These are phyloP conservation scores for Nyctibius grandis DNA, from an alignment of 2,797 vertebrate genomes.

Conservation along the genomic window DNA sequence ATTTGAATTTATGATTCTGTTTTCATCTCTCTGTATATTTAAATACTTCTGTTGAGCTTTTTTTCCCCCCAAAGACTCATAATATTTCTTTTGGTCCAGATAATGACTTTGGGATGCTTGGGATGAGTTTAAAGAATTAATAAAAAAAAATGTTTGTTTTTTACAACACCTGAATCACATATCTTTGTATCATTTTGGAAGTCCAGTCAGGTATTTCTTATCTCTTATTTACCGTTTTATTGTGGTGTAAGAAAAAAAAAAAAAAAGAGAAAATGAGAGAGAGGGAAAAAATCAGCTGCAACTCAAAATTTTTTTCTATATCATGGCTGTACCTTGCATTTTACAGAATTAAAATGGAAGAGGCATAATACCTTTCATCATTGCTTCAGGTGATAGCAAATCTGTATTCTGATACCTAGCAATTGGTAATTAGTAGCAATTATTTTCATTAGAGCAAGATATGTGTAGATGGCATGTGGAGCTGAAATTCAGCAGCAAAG, in stretches of 20 bases:
- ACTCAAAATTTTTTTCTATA: neutral
- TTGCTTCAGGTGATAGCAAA: neutral
- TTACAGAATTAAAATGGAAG: constrained; percentile 2
- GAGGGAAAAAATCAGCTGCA: neutral
- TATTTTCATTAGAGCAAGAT: neutral
- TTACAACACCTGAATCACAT: neutral
- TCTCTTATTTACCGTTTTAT: neutral
- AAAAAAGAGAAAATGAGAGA: neutral
- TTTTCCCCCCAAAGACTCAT: neutral
- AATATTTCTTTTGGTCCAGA: neutral
- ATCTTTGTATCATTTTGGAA: neutral
- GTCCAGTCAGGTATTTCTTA: neutral
- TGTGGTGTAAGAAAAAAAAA: neutral
- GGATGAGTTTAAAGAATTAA: neutral
- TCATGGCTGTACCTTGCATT: neutral
- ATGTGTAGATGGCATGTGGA: neutral
- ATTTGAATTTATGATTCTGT: neutral
- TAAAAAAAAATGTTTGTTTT: neutral
- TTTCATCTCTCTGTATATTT: neutral
- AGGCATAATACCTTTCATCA: neutral
- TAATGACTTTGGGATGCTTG: neutral
- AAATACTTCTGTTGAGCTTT: neutral
- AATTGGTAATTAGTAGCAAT: neutral
- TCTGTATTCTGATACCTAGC: neutral
- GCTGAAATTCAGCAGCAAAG: neutral